Evolutionary conservation across 2,113 vertebrate genomes (phyloP).

Genomic region (Hymenochirus boettgeri): DNA sequence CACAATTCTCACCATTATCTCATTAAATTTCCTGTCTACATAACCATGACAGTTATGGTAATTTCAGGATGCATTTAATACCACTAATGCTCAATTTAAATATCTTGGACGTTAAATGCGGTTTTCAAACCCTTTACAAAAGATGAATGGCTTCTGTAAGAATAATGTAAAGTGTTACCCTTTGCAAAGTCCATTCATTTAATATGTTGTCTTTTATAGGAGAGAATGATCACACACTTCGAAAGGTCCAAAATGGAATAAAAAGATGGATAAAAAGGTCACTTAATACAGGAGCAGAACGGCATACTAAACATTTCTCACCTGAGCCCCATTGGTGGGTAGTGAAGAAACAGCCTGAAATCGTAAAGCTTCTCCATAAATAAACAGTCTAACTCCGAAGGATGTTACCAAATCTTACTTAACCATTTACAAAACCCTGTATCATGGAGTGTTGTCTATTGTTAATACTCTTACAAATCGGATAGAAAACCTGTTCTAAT

Average conservation of each 20-base stretch:
- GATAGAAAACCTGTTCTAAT: background rate
- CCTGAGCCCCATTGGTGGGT: background rate
- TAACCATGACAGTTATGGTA: no score
- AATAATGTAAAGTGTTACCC: no score
- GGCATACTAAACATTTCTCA: constrained; percentile 1
- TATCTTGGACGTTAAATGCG: no score
- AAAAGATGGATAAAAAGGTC: constrained; percentile 41
- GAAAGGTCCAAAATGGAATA: constrained; percentile 81
- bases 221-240: constrained; percentile 79
- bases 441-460: background rate
- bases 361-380: background rate
- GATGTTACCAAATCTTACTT: background rate
- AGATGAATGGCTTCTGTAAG: no score
- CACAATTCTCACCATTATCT: no score
- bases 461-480: background rate
- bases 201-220: constrained; percentile 57
- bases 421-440: background rate
- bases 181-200: no score
- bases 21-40: no score
- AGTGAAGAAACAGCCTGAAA: background rate
- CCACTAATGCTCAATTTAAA: no score
- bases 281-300: background rate
- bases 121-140: no score
- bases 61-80: no score
- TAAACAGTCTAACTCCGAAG: background rate